Base-by-base conservation (phyloP, 2,113 vertebrate genomes). In the Struthidea cinerea region DNA sequence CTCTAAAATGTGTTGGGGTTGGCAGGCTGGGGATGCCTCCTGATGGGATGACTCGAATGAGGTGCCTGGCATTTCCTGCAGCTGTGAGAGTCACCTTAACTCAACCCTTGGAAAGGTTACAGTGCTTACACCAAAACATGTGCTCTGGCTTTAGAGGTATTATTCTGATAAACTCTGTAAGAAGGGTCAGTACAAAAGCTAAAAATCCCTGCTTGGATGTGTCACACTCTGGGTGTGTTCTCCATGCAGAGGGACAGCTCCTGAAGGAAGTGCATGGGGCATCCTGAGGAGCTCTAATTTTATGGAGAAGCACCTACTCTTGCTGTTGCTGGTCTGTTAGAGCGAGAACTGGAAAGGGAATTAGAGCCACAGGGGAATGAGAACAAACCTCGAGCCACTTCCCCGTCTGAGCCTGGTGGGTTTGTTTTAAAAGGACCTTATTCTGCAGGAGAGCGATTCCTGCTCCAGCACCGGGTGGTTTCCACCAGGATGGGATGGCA, bases 211-310 rank as follows among this genome's bases (percentile, higher is more conserved):
- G 16, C 23, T 5, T 16, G 63, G 10, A 23, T 6, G 57, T 59
- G 78, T 42, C 42, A 23, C 2, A 1, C 37, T 7, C 27, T 1
- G 41, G 13, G 61, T 0, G 24, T 14, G 6, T 2, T 30, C n/a
- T 22, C 65, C 2, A 0, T 5, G 49, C 46, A 21, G 73, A 59
- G 64, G 44, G 47, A 20, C 32, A 2, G 78, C 41, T 53, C 59
- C 84, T 7, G 21, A 4, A 3, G 21, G 79, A 5, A 21, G 16
- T 1, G 13, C 60, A 2, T 16, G 3, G 30, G 42, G 65, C 75
- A 5, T 13, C 3, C 8, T 9, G 37, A 4, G 24, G n/a, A 20
- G 79, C 33, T 32, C 78, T 7, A 0, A 5, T 9, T 1, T 5
- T 1, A 1, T 1, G 2, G 30, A 30, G 75, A 28, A 65, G 30